phyloP scores from a whole-genome alignment of 2,113 vertebrate species.

The Orientallactaga bullata region DNA sequence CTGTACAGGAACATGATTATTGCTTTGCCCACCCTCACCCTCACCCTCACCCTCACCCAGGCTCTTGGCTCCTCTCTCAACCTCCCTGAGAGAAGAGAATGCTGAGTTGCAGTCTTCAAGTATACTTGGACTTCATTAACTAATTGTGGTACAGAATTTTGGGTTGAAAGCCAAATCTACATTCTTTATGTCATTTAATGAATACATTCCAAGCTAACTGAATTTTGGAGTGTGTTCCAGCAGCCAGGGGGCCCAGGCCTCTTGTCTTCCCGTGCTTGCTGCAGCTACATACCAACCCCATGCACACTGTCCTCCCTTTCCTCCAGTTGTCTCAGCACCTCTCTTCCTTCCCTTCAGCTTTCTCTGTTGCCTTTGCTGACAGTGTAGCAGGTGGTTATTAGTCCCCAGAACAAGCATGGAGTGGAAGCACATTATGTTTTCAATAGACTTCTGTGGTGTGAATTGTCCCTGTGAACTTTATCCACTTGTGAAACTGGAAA shows the following conservation, averaged over 20 bases:
- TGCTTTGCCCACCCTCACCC: not conserved
- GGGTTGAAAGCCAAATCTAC: not conserved
- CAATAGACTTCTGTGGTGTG: not conserved
- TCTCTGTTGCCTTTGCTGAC: not conserved
- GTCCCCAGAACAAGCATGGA: not conserved
- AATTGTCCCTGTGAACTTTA: not conserved
- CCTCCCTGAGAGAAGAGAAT: not conserved
- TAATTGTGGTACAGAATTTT: not conserved
- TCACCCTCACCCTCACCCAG: not conserved
- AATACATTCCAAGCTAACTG: not conserved
- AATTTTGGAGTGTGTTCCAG: not conserved
- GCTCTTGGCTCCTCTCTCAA: not conserved
- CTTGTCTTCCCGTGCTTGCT: not conserved
- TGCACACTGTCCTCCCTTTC: accelerated
- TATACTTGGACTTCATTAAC: not conserved
- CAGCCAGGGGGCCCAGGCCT: not conserved
- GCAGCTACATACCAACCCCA: not conserved
- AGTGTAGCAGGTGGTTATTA: not conserved
- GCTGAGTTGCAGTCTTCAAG: not conserved
- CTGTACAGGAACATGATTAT: accelerated
- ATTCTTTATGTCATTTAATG: not conserved
- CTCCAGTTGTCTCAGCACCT: not conserved
- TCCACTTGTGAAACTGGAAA: not conserved
- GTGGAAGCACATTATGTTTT: not conserved
- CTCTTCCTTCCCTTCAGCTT: not conserved